Conservation (phyloP, 2,797 vertebrate genomes). For the Darevskia mixta region DNA sequence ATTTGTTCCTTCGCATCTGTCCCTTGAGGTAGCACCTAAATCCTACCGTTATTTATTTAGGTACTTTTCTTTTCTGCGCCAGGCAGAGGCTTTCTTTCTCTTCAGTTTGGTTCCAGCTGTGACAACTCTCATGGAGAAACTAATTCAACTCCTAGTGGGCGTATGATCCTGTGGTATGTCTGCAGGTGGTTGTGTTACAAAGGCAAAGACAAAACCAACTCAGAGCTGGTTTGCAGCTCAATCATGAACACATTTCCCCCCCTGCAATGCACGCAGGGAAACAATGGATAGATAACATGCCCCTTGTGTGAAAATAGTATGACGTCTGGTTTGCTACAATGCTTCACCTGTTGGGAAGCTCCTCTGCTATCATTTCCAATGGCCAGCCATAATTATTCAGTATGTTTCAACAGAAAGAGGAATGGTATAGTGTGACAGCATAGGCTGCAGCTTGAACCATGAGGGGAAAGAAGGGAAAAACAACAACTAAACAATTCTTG, state of each 20-base stretch:
- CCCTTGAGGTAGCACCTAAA: not conserved
- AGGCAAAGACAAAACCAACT: not conserved
- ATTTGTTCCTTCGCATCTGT: not conserved
- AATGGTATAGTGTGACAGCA: not conserved
- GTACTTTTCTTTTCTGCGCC: not conserved
- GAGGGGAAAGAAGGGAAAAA: no score
- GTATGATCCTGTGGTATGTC: constrained; percentile 29
- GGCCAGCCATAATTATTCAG: not conserved
- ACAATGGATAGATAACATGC: not conserved
- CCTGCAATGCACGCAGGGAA: not conserved
- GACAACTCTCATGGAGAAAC: constrained; percentile 7
- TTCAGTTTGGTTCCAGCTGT: not conserved
- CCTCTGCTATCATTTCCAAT: not conserved
- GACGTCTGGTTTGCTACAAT: not conserved
- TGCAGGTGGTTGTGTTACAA: constrained; percentile 27
- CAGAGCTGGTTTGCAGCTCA: not conserved
- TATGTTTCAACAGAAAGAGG: not conserved
- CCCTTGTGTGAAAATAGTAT: not conserved
- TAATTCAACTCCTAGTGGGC: not conserved
- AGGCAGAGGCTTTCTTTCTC: constrained; percentile 23
- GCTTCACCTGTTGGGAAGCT: not conserved
- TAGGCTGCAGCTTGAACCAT: not conserved
- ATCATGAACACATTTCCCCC: not conserved
- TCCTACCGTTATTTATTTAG: not conserved
- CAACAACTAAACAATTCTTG: no score